Evolutionary conservation across 2,113 vertebrate species (phyloP), one percentile per base, ranked within the genome.

Genomic region (Trichomycterus rosablanca): DNA sequence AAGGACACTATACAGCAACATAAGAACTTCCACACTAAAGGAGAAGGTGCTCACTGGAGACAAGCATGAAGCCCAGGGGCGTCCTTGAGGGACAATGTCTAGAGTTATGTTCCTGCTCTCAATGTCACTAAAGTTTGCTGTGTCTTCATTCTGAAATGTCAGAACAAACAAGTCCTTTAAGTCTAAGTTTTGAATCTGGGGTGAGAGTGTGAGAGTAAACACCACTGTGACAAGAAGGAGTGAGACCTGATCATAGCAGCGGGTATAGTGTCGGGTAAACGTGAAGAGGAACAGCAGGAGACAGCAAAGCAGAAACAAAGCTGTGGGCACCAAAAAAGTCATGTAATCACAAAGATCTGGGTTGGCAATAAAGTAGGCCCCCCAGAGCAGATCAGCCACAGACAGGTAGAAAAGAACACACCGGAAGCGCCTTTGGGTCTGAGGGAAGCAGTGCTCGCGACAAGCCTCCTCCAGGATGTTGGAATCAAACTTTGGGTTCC

Each of bases 401-500:
- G 88, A 88, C 12, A 94, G 84, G 84, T 99, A 99, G 77, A 92
- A 89, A 11, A 99, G 88, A 7, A 96, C 92, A 5, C 93, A 97
- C 55, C 95, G 93, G 74, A 98, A 97, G 63, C 91, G 88, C 46
- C 93, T 89, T 83, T 92, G 93, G 14, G 91, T 92, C 82, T 97
- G 96, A 0, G 95, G 93, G 77, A 98, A 99, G 81, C 96, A 96
- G 53, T 93, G 83, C 77, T 99, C 94, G 75, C 91, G 86, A 68
- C 96, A 98, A 2, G 93, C 95, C 74, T 97, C 94, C 73, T 99
- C 96, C 76, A 99, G 81, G 64, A 94, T 92, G 56, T 88, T 71
- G 0, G 95, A 99, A 83, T 99, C 94, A 32, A 99, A 99, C 76
- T 90, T 91, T 66, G 95, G 96, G 82, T 97, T 89, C 95, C 96